These are phyloP conservation scores for Tetragonisca angustula DNA, from an alignment of 2,888 invertebrate genomes.

Conservation along the genomic window DNA sequence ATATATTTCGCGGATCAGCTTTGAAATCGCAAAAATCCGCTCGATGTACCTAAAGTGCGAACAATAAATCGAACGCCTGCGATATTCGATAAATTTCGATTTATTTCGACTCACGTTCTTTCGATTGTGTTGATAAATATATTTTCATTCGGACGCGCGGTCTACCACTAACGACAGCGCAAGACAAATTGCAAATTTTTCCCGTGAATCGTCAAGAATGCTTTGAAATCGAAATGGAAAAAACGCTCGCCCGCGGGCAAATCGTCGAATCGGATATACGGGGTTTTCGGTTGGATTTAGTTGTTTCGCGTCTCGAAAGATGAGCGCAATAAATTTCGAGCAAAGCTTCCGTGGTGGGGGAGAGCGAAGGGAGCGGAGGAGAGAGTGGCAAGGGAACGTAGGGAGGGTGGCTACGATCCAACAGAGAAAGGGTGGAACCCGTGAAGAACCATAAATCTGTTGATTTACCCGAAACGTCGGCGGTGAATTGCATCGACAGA, in stretches of 20 bases:
- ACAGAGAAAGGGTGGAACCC: slow-evolving; percentile 76
- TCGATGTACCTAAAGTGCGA: background rate
- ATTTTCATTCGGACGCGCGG: background rate
- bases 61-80: background rate
- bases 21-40: too few species aligned
- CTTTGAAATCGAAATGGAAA: background rate
- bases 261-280: background rate
- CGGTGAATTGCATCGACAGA: slow-evolving; percentile 62
- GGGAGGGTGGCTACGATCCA: slow-evolving; percentile 42
- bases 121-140: background rate
- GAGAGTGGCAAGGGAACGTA: slow-evolving; percentile 25
- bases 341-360: slow-evolving; percentile 16
- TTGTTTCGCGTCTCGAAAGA: slow-evolving; percentile 48
- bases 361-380: slow-evolving; percentile 10
- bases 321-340: slow-evolving; percentile 61
- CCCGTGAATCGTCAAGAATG: background rate
- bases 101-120: background rate
- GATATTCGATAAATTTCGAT: background rate
- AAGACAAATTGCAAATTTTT: background rate
- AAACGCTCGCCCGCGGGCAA: background rate
- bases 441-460: slow-evolving; percentile 72
- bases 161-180: background rate
- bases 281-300: slow-evolving; percentile 28
- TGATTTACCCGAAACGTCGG: slow-evolving; percentile 73
- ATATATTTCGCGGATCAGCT: background rate